phyloP scores from a whole-genome alignment of 2,888 invertebrate species.

The Bombylius major region DNA sequence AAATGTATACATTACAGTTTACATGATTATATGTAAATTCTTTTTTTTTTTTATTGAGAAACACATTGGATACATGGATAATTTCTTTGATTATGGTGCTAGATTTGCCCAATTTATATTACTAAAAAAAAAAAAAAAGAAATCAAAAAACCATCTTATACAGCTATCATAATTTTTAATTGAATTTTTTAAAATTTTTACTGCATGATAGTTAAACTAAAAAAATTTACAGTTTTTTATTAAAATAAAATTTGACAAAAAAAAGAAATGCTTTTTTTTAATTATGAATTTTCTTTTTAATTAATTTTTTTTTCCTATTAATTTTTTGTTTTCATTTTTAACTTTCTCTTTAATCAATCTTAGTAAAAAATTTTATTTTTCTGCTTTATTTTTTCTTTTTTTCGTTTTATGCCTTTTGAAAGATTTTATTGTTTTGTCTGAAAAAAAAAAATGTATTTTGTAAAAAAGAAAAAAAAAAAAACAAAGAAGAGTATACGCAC shows the following conservation, averaged over 20 bases:
- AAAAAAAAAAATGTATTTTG: conserved; percentile 7
- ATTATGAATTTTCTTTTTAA: too few relatives aligned
- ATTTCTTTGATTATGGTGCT: too few relatives aligned
- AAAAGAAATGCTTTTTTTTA: background rate
- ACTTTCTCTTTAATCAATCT: too few relatives aligned
- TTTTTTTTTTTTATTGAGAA: background rate
- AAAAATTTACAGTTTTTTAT: background rate
- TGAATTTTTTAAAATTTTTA: too few relatives aligned
- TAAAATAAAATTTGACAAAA: too few relatives aligned
- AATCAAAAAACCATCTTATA: background rate
- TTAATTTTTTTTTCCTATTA: too few relatives aligned
- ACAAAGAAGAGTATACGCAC: conserved; percentile 9
- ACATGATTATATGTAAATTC: too few relatives aligned
- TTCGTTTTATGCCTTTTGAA: background rate
- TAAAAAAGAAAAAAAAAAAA: conserved; percentile 11
- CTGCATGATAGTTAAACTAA: too few relatives aligned
- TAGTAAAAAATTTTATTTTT: too few relatives aligned
- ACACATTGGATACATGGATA: too few relatives aligned
- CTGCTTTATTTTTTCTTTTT: background rate
- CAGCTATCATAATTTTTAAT: too few relatives aligned
- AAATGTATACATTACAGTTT: background rate
- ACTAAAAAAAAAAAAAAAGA: conserved; percentile 20
- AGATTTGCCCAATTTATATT: background rate
- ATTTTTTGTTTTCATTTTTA: too few relatives aligned
- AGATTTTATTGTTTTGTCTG: background rate